Conservation (phyloP, 1,140 invertebrate species). For the Hesperophylax magnus region DNA sequence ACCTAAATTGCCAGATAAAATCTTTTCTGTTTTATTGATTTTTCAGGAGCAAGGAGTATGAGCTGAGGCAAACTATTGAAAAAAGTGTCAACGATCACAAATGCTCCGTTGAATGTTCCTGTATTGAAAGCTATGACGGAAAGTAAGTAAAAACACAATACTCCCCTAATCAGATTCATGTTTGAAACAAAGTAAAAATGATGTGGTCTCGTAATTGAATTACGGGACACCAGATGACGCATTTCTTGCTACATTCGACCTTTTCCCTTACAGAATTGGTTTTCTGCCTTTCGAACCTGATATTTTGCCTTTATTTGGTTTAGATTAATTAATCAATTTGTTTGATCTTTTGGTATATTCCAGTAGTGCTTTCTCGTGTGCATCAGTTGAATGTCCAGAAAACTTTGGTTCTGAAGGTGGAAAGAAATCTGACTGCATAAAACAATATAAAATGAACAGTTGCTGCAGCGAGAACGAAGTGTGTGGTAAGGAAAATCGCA, state of each 20-base stretch:
- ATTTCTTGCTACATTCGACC: no score
- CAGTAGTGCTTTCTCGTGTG: constrained; percentile 46
- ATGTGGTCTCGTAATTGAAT: no score
- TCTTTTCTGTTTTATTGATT: neutral
- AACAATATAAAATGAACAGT: constrained; percentile 47
- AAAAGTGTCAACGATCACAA: constrained; percentile 46
- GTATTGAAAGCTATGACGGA: constrained; percentile 24
- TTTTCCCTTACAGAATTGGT: no score
- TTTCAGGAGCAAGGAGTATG: constrained; percentile 45
- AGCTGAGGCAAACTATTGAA: constrained; percentile 15
- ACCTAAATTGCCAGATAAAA: no score
- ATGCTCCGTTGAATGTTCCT: constrained; percentile 48
- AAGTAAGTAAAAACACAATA: constrained; percentile 23
- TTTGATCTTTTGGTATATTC: neutral
- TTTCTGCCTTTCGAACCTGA: no score
- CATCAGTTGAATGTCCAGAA: constrained; percentile 53
- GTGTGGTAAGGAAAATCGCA: constrained; percentile 42
- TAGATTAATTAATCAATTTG: no score
- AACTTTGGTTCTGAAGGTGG: constrained; percentile 24
- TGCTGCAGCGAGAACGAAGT: constrained; percentile 54
- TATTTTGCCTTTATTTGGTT: no score
- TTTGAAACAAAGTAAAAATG: no score
- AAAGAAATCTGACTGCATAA: constrained; percentile 33
- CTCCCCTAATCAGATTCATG: no score
- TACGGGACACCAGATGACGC: no score